Conservation (phyloP, 2,888 invertebrate genomes). For the Callimorpha dominula region DNA sequence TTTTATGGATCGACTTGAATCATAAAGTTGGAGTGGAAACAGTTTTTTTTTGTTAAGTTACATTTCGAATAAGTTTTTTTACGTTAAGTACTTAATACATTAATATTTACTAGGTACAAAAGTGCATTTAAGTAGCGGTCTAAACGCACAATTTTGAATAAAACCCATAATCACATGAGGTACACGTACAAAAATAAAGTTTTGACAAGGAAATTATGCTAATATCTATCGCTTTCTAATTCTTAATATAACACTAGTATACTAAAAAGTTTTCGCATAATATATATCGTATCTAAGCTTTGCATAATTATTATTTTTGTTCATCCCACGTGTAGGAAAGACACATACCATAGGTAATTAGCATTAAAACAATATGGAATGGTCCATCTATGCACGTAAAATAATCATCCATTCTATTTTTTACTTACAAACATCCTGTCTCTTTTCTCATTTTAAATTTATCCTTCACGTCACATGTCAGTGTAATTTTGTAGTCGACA, state of each 20-base stretch:
- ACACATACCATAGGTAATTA: background rate
- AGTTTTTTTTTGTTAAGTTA: conserved; percentile 4
- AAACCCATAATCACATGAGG: too few species aligned
- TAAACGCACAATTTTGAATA: too few species aligned
- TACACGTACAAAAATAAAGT: too few species aligned
- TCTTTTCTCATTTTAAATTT: conserved; percentile 62
- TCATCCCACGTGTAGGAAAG: background rate
- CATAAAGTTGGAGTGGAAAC: conserved; percentile 25
- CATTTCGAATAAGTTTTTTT: background rate
- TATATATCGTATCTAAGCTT: background rate
- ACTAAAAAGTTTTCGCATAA: background rate
- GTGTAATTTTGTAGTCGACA: conserved; percentile 36
- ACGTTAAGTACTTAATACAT: background rate
- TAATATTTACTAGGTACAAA: background rate
- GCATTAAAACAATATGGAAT: conserved; percentile 28
- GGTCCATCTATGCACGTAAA: conserved; percentile 16
- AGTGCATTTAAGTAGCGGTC: background rate
- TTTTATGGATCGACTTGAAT: conserved; percentile 50
- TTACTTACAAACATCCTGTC: conserved; percentile 65
- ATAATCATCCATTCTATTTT: conserved; percentile 50
- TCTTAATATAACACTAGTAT: too few species aligned
- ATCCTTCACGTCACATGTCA: conserved; percentile 58
- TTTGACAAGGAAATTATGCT: background rate
- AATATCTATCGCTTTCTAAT: too few species aligned
- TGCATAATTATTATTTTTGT: background rate